Base-by-base conservation (phyloP, 1,140 invertebrate genomes). In the Charaxes varanes region DNA sequence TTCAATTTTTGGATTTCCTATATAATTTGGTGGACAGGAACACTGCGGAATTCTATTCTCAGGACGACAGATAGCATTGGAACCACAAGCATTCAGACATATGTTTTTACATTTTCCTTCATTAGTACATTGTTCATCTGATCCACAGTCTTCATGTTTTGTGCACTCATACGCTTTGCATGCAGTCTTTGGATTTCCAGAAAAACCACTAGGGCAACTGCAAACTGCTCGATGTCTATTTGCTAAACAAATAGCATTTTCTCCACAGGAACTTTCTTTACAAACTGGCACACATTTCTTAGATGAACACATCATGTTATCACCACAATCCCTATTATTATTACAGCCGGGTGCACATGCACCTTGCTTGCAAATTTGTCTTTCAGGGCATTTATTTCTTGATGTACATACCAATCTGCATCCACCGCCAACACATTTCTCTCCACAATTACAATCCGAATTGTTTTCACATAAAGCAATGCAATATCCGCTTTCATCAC, bases 11-110 rank as follows among this genome's bases (percentile, higher is more conserved):
- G 94, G 91, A 83, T 96, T 95, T 38, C 94, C 95, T 51, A 91
- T 88, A 65, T 93, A 94, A 40, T 93, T 92, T 6, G 92, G 91
- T 7, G 94, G 93, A 70, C 95, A 97, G 0, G 91, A 90, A 73
- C 95, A 97, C 52, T 93, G 89, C 0, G 93, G 89, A 49, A 87
- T 84, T 52, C 92, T 87, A 38, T 92, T 88, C 2, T 92, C 85
- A 1, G 94, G 90, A n/a, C 90, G 87, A 61, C 95, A 97, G 51
- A 95, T 92, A 0, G 94, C 94, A 77, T 96, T 96, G 6, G 88
- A 73, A 5, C 94, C 95, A 62, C 95, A 97, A 26, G 88, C 85
- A 54, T 92, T 89, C 12, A 92, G 56, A 62, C 95, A 97, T 2
- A 94, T 93, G 85, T 96, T 95, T 30, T 89, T 90, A 60, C 95